Evolutionary conservation across 2,113 vertebrate genomes (phyloP), one percentile per base, ranked within the genome.

Genomic region (Cheilinus undulatus): DNA sequence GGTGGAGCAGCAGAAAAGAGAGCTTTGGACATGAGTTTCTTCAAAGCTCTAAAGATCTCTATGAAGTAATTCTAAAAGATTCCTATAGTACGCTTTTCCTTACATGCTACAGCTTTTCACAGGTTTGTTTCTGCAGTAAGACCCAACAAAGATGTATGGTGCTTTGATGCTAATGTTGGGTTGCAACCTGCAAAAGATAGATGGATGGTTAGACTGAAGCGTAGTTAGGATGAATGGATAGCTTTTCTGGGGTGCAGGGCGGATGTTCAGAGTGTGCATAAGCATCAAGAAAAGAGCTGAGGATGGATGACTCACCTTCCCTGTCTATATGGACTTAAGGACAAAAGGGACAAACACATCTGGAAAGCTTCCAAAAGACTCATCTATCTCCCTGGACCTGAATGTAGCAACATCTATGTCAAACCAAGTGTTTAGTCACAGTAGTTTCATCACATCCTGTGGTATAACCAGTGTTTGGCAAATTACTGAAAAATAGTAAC

Each of bases 271-370:
- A 48, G 23, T 49, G 43, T 68, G 49, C 61, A 45, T 67, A 22
- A 3, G 52, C 63, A 65, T 73, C 38, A 67, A 71, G 32, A 53
- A 69, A 69, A 76, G 62, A 61, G 60, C 73, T 54, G 69, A 67
- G 53, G 42, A 86, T 84, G 28, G 57, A 86, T 84, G 82, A 70
- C 64, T 69, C 60, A 69, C 75, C 79, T 82, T 73, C 28, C 58
- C 64, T 68, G 65, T 74, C 78, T 76, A 56, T 58, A 54, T 73
- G 26, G 80, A 73, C 40, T 57, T 68, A 2, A 57, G 72, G 82
- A 82, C 58, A 49, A 38, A 51, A 32, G 38, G 73, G 63, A 70
- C 63, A 63, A 40, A 70, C 50, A 66, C 38, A 67, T 63, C 53
- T 80, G 80, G 74, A 53, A 3, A 30, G 50, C 23, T 23, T 65